These are phyloP conservation scores for Rhinichthys osculus DNA, from an alignment of 2,797 vertebrate genomes.

Conservation along the genomic window DNA sequence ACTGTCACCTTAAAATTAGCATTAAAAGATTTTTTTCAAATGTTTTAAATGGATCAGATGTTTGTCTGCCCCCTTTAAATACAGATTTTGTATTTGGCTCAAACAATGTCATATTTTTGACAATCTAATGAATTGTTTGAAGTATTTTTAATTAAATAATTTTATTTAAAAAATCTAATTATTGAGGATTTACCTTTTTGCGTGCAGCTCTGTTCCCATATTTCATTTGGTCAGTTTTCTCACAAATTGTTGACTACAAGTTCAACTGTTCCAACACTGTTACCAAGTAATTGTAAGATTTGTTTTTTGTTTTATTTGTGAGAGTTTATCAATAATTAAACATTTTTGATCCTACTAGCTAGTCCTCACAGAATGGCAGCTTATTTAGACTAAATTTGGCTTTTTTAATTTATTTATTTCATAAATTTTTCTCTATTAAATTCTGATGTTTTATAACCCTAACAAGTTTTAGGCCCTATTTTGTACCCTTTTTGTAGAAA, in stretches of 20 bases:
- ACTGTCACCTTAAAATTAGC: neutral
- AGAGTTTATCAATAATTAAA: neutral
- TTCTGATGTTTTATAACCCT: neutral
- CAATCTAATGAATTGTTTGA: neutral
- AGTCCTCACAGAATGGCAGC: neutral
- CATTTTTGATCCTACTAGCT: neutral
- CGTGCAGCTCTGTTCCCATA: neutral
- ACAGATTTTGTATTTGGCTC: neutral
- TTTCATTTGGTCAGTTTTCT: neutral
- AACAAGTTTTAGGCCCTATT: neutral
- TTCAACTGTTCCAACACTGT: neutral
- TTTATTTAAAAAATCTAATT: neutral
- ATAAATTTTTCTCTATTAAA: neutral
- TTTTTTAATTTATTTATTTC: neutral
- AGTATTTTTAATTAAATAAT: neutral
- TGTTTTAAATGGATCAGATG: neutral
- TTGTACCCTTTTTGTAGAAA: slow-evolving; percentile 1
- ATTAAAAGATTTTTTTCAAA: neutral
- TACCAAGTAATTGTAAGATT: neutral
- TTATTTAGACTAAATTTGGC: neutral
- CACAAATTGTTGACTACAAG: neutral
- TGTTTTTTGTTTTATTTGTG: neutral
- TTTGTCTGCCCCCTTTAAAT: neutral
- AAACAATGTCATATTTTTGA: neutral
- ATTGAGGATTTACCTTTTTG: neutral